Evolutionary conservation across 2,797 vertebrate species (phyloP).

Genomic region (Tokudaia muenninki): DNA sequence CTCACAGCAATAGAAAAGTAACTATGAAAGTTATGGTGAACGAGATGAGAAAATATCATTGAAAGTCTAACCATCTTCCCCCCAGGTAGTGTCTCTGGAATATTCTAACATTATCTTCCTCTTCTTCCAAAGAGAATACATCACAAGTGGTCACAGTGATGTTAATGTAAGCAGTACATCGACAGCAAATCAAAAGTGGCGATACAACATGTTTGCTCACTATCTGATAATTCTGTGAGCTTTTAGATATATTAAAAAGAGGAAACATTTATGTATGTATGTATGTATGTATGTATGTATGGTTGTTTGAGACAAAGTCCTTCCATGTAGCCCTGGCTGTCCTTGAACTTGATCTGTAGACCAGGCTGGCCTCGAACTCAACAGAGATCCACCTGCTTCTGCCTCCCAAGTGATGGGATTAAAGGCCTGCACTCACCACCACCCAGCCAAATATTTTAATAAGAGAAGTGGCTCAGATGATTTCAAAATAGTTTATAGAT

Average conservation of each 20-base stretch:
- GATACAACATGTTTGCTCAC: not conserved
- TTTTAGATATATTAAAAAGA: conserved; percentile 64
- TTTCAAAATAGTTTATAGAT: conserved; percentile 79
- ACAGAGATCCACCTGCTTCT: not conserved
- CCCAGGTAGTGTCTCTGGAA: not conserved
- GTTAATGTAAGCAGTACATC: not conserved
- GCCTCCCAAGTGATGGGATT: not conserved
- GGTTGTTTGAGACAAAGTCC: not conserved
- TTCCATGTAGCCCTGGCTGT: not conserved
- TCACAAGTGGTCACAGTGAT: not conserved
- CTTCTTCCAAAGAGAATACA: not conserved
- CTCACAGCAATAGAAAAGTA: not conserved
- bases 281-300: not conserved
- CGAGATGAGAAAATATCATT: not conserved
- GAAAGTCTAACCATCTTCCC: not conserved
- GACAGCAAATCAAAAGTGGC: not conserved
- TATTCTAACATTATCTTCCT: not conserved
- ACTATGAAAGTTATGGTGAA: not conserved
- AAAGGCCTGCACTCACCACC: not conserved
- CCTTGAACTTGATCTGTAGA: not conserved
- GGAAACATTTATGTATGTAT: not conserved
- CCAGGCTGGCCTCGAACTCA: not conserved
- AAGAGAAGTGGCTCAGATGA: conserved; percentile 66
- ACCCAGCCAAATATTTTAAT: not conserved
- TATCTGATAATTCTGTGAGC: conserved; percentile 31